phyloP scores from a whole-genome alignment of 2,888 invertebrate species.

The Abrostola triplasia region DNA sequence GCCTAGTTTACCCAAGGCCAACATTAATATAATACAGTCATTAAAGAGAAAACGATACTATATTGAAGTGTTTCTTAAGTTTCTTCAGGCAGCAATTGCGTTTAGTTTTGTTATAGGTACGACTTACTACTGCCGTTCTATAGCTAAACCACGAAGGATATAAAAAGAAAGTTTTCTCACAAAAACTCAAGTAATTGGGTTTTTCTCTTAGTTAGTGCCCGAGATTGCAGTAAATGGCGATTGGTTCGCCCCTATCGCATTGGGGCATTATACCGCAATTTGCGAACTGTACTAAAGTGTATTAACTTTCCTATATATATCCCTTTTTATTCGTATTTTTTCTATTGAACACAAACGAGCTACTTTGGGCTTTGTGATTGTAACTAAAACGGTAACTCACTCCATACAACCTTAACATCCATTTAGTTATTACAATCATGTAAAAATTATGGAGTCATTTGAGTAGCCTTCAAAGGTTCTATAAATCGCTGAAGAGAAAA shows the following conservation, averaged over 20 bases:
- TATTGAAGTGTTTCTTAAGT: constrained; percentile 1
- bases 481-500: no score
- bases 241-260: constrained; percentile 18
- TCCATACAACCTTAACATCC: no score
- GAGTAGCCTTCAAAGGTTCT: no score
- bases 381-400: neutral
- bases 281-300: constrained; percentile 4
- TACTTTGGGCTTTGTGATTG: neutral
- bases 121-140: neutral
- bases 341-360: neutral
- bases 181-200: constrained; percentile 21
- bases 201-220: constrained; percentile 20
- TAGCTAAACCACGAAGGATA: constrained; percentile 3
- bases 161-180: constrained; percentile 8
- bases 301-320: constrained; percentile 5
- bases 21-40: neutral
- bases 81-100: constrained; percentile 1
- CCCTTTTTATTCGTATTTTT: constrained; percentile 1
- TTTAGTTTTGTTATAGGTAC: neutral
- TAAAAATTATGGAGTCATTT: no score
- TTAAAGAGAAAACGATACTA: constrained; percentile 1
- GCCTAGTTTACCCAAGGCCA: neutral
- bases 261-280: constrained; percentile 4
- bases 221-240: constrained; percentile 26
- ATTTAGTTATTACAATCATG: no score